Evolutionary conservation across 1,140 invertebrate genomes (phyloP).

Genomic region (Dreissena polymorpha): DNA sequence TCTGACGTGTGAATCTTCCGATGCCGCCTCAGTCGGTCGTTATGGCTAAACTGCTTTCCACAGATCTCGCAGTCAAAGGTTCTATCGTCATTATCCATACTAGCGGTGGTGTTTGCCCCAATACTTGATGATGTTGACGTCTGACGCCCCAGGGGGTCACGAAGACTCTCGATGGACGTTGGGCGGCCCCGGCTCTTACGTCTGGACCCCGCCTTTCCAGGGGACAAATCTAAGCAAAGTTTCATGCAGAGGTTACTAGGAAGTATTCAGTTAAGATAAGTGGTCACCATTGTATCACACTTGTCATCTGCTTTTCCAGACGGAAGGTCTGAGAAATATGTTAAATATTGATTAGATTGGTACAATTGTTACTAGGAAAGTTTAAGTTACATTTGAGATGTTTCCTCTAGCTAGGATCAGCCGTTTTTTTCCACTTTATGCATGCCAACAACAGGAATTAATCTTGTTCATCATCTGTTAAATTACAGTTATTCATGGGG

Average conservation of each 20-base stretch:
- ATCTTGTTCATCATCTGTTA: too few species aligned
- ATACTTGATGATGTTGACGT: constrained; percentile 44
- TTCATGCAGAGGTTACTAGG: too few species aligned
- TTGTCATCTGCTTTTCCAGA: constrained; percentile 34
- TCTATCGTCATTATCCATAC: constrained; percentile 28
- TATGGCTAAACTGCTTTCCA: constrained; percentile 54
- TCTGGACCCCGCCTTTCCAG: constrained; percentile 38
- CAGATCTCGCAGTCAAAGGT: constrained; percentile 55
- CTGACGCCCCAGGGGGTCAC: constrained; percentile 40
- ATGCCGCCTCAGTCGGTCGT: constrained; percentile 41
- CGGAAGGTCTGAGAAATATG: neutral
- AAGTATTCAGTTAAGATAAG: too few species aligned
- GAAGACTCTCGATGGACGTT: constrained; percentile 47
- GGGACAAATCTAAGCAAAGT: constrained; percentile 20
- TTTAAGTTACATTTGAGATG: too few species aligned
- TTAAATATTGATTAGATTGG: too few species aligned
- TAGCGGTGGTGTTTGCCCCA: constrained; percentile 34
- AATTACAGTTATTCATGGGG: too few species aligned
- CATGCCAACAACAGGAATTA: too few species aligned
- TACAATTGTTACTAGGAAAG: too few species aligned
- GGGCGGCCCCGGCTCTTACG: constrained; percentile 52
- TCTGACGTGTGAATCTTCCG: constrained; percentile 52
- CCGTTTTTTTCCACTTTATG: too few species aligned
- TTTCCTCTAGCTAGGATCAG: too few species aligned
- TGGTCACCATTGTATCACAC: too few species aligned